Conservation (phyloP, 2,113 vertebrate species). For the Tauraco erythrolophus region DNA sequence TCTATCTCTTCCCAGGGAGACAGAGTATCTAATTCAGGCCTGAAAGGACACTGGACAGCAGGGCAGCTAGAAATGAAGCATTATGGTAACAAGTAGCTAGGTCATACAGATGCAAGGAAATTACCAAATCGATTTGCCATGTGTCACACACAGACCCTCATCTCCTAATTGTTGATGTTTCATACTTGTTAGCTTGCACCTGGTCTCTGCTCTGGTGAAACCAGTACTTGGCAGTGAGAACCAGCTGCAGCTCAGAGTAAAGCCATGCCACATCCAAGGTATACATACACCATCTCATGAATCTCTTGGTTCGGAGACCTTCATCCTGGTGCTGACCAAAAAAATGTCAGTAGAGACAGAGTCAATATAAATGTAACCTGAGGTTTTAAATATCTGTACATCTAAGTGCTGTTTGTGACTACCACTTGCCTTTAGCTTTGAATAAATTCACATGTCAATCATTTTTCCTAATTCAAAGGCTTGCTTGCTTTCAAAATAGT, state of each 20-base stretch:
- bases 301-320: background rate
- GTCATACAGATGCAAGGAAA: background rate
- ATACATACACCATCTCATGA: fast-evolving
- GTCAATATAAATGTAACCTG: background rate
- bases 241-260: background rate
- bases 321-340: background rate
- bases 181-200: background rate
- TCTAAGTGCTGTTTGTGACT: slow-evolving; percentile 13
- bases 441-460: slow-evolving; percentile 66
- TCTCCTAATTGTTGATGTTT: background rate
- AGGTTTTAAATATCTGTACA: background rate
- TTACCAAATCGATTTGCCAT: background rate
- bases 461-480: slow-evolving; percentile 60
- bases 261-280: background rate
- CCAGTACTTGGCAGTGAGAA: background rate
- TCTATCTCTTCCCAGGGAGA: background rate
- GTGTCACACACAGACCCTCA: background rate
- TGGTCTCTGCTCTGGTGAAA: background rate
- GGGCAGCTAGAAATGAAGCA: background rate
- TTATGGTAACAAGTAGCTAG: background rate
- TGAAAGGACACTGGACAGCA: background rate
- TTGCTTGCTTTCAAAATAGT: slow-evolving; percentile 18
- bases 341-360: background rate
- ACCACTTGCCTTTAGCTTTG: slow-evolving; percentile 12
- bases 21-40: background rate